Base-by-base conservation (phyloP, 2,888 invertebrate species). In the Drosophila buzzatii region DNA sequence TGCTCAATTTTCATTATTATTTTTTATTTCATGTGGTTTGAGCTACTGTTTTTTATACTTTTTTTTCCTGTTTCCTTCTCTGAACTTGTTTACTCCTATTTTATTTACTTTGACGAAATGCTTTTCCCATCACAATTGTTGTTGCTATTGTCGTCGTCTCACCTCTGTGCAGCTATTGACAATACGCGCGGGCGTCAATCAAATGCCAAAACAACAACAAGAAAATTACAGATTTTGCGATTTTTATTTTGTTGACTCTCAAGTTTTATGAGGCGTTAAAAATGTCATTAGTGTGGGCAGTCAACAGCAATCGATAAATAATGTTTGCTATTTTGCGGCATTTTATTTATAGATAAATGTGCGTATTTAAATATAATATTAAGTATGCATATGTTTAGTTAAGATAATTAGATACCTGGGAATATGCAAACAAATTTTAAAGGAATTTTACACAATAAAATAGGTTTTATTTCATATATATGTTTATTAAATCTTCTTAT, bases 1-100 rank as follows among this genome's bases (percentile, higher is more conserved):
- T 79, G 67, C 65, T 69, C 71, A 68, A 84, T 84, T 84, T 85
- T 83, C 84, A 79, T 81, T 86, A 84, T 83, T 79, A 73, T 79
- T 79, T 66, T 76, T 72, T 69, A 64, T 65, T 55, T 71, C 41
- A 20, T 55, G 64, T 66, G 71, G 71, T 53, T 59, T 65, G 57
- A 33, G 37, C 41, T 68, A 5, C 35, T 59, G 39, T 44, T 49
- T 63, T 55, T 62, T 44, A 23, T 37, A 14, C 4, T 64, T n/a
- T 41, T 18, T 18, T 3, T 3, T 42, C 2, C 33, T 59, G 42
- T 61, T 33, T 42, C 56, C 18, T 59, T 42, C 31, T 41, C 41
- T 42, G 44, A 77, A 65, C 64, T 76, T 85, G 79, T 82, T 82
- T 81, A 81, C 73, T 62, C 68, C 58, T 49, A 56, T 67, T 62